Evolutionary conservation across 2,888 invertebrate species (phyloP), one percentile per base, ranked within the genome.

Genomic region (Erebia ligea): DNA sequence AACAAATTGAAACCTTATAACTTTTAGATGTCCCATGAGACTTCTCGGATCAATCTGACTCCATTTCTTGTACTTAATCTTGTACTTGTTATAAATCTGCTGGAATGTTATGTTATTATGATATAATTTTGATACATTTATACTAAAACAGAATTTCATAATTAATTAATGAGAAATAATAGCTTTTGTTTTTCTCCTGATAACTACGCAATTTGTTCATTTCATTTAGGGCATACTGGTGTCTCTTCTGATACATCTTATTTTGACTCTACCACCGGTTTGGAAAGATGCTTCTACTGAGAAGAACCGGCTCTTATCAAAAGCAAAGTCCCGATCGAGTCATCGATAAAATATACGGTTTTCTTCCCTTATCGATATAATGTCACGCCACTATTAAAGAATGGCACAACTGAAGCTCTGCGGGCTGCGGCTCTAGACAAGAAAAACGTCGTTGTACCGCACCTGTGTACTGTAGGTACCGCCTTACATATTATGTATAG

Each of bases 381-480:
- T 2, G n/a, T 19, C 52, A 68, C 86, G 75, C 75, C 86, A 73
- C 86, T 88, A 84, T 19, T 9, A 59, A 75, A 77, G 80, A 82
- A 81, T 76, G 67, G 74, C 69, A 68, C 64, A 80, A 72, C 64
- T 40, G 64, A 66, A 56, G 66, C 66, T 42, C 56, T 21, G 67
- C 50, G 50, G 45, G 50, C 50, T 81, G 34, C 34, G 79, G 78
- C 81, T 78, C 76, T 82, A 80, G 83, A 85, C 86, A 88, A 90
- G 91, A 91, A 91, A 91, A 91, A 91, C 86, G 88, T 90, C 90
- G 89, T 87, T 83, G 86, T 84, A 85, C 86, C 85, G 81, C 91
- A 92, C 91, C 91, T 92, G 91, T 83, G 88, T 81, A 77, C 84
- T 80, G 80, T 92, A 91, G 83, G 88, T 81, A 78, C 84, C 80